phyloP scores from a whole-genome alignment of 2,113 vertebrate genomes.

The Sinocyclocheilus rhinocerous region DNA sequence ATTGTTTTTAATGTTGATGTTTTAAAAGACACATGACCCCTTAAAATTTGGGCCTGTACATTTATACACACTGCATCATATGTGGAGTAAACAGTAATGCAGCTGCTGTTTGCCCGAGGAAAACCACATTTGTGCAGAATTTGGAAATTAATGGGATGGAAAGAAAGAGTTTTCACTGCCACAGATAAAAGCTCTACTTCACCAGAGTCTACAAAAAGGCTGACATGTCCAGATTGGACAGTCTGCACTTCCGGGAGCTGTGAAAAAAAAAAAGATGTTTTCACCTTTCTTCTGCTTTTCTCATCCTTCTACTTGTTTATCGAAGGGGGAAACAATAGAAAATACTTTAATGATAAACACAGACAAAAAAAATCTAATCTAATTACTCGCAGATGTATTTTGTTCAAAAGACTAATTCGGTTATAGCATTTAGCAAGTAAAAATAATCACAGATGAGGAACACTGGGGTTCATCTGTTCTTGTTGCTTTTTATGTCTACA shows the following conservation, averaged over 20 bases:
- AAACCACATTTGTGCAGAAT: constrained; percentile 61
- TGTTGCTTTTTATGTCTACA: background rate
- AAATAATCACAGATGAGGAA: constrained; percentile 38
- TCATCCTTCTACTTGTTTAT: constrained; percentile 14
- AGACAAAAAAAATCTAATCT: constrained; percentile 55
- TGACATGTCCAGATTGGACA: constrained; percentile 65
- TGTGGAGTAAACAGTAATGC: constrained; percentile 61
- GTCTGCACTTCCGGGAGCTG: constrained; percentile 62
- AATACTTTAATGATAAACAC: constrained; percentile 54
- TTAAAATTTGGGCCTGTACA: background rate
- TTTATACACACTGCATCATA: constrained; percentile 39
- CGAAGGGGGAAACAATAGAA: constrained; percentile 44
- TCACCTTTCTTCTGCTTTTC: constrained; percentile 18
- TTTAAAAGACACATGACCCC: background rate
- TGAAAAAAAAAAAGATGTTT: too few relatives aligned
- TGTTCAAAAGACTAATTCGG: constrained; percentile 46
- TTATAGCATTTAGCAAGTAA: constrained; percentile 43
- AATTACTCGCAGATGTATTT: constrained; percentile 60
- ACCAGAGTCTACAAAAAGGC: constrained; percentile 61
- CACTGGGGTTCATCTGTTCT: constrained; percentile 39
- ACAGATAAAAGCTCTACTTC: constrained; percentile 67
- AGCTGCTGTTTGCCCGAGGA: constrained; percentile 65
- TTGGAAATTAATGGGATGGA: constrained; percentile 71
- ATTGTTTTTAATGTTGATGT: background rate
- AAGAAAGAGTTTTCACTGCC: constrained; percentile 62